Percentiles rank a stretch among this genome's conserved stretches.
These are phyloP conservation scores for human DNA, from an alignment of 2,113 vertebrate genomes.

Conservation along the genomic window GRCh38 chrX:40321001-40321500, in stretches of 20 bases:
- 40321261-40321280: neutral
- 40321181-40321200: neutral
- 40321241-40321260: neutral
- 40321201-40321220: neutral
- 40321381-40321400: neutral
- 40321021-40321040: neutral
- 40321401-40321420: neutral
- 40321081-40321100: neutral
- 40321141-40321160: neutral
- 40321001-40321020: neutral
- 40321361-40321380: neutral
- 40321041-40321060: neutral
- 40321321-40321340: neutral
- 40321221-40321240: neutral
- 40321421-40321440: neutral
- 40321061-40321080: neutral
- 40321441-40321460: neutral
- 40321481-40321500: neutral
- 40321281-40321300: neutral
- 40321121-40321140: neutral
- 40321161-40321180: neutral
- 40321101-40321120: neutral
- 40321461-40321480: neutral
- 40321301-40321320: neutral
- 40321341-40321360: neutral